phyloP scores from a whole-genome alignment of 2,888 invertebrate species.

The Pecten maximus region DNA sequence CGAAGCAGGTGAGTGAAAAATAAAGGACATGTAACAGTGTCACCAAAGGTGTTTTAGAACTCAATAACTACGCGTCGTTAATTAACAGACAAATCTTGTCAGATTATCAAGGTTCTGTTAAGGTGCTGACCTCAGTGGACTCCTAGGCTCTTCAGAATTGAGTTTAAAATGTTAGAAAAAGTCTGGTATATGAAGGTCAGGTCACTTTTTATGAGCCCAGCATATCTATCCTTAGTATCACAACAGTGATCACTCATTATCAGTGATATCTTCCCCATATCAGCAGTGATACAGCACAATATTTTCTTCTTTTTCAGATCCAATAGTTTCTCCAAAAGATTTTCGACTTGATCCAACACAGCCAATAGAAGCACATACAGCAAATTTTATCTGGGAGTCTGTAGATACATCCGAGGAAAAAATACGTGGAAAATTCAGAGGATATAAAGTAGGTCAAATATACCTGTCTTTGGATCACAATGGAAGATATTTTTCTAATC shows the following conservation, averaged over 20 bases:
- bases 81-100: neutral
- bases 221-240: no score
- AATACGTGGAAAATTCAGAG: conserved; percentile 74
- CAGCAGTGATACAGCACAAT: neutral
- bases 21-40: neutral
- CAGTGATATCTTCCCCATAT: neutral
- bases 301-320: conserved; percentile 68
- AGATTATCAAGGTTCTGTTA: neutral
- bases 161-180: no score
- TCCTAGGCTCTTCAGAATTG: no score
- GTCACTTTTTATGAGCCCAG: no score
- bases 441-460: conserved; percentile 71
- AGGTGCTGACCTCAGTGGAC: no score
- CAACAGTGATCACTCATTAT: neutral
- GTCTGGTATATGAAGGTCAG: no score
- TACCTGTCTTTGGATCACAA: neutral
- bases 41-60: neutral
- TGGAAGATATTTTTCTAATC: no score
- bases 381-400: conserved; percentile 78
- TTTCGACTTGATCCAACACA: conserved; percentile 73
- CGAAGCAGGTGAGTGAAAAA: conserved; percentile 70
- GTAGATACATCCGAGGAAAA: conserved; percentile 71
- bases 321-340: conserved; percentile 72
- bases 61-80: neutral
- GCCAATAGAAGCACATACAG: conserved; percentile 69